Conservation (phyloP, 2,888 invertebrate species). For the Nomada fucata region DNA sequence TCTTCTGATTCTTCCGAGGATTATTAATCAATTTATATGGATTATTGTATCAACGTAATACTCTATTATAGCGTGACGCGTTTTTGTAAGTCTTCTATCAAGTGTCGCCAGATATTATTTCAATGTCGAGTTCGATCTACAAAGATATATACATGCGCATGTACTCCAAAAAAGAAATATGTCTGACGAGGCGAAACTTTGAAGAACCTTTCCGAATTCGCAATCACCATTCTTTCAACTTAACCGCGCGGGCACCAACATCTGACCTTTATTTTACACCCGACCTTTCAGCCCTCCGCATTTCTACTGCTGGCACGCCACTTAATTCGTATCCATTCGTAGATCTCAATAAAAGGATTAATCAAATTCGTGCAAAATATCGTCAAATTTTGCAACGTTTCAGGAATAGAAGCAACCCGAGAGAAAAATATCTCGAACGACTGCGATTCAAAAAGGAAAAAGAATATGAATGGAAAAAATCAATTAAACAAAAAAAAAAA, state of each 20-base stretch:
- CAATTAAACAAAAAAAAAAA: no score
- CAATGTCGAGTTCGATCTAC: not conserved
- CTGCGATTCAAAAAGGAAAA: not conserved
- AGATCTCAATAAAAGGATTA: not conserved
- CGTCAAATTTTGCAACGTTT: not conserved
- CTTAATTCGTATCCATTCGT: not conserved
- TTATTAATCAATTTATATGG: no score
- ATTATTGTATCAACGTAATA: not conserved
- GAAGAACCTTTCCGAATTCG: not conserved
- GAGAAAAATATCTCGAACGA: not conserved
- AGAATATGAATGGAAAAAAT: no score
- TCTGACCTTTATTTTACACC: conserved; percentile 28
- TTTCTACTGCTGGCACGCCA: conserved; percentile 4
- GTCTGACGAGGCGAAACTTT: not conserved
- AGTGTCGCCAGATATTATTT: not conserved
- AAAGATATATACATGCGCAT: no score
- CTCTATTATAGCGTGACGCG: not conserved
- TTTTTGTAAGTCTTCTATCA: conserved; percentile 9
- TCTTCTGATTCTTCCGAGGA: no score
- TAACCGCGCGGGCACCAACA: not conserved
- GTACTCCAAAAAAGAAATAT: no score
- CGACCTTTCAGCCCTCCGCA: conserved; percentile 27
- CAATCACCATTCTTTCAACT: not conserved
- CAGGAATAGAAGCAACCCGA: not conserved
- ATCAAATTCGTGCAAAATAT: not conserved